Evolutionary conservation across 2,797 vertebrate genomes (phyloP).

Genomic region (Thalassophryne amazonica): DNA sequence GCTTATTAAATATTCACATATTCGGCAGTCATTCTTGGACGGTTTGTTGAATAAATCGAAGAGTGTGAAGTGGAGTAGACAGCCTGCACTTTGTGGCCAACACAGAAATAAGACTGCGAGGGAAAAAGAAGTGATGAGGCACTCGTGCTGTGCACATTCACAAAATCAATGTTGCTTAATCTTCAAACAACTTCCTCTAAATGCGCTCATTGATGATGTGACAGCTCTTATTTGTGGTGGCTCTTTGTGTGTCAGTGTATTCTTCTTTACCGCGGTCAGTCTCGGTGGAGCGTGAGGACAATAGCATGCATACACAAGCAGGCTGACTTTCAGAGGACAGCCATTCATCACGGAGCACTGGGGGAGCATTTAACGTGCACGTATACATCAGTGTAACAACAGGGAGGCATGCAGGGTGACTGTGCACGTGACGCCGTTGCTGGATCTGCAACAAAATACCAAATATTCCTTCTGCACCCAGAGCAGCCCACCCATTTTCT

Average conservation of each 20-base stretch:
- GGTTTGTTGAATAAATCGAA: no score
- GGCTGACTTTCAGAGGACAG: not conserved
- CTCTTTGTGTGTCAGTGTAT: conserved; percentile 18
- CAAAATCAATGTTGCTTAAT: conserved; percentile 64
- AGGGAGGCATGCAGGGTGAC: conserved; percentile 4
- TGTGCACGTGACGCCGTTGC: not conserved
- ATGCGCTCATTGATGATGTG: conserved; percentile 53
- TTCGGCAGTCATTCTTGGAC: no score
- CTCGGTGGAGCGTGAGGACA: not conserved
- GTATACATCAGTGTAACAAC: conserved; percentile 2
- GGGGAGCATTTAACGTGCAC: conserved; percentile 7
- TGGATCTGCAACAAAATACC: no score
- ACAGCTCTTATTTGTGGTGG: conserved; percentile 38
- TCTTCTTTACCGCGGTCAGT: not conserved
- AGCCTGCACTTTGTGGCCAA: conserved; percentile 1
- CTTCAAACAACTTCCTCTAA: conserved; percentile 59
- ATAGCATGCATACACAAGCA: conserved; percentile 8
- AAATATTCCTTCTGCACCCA: no score
- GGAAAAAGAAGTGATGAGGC: conserved; percentile 7
- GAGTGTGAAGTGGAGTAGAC: not conserved
- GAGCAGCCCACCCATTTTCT: no score
- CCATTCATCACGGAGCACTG: conserved; percentile 13
- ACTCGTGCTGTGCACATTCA: conserved; percentile 32
- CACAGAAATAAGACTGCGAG: not conserved
- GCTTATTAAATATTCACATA: no score